phyloP scores from a whole-genome alignment of 2,113 vertebrate species.

The Aramus guarauna region DNA sequence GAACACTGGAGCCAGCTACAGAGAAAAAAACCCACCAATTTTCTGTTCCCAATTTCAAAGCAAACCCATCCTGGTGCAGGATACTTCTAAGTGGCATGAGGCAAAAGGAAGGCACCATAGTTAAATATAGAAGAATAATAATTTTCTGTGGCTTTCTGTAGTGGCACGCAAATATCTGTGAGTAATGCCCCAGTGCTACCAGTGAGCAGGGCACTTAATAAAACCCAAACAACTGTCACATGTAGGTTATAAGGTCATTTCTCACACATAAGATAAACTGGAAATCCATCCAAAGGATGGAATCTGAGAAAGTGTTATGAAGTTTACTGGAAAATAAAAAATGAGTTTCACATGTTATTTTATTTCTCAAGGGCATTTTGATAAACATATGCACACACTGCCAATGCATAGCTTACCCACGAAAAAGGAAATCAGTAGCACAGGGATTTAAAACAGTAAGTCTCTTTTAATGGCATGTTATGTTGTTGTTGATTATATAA shows the following conservation, averaged over 20 bases:
- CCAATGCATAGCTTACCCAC: neutral
- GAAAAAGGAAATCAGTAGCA: neutral
- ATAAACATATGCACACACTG: constrained; percentile 52
- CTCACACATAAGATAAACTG: constrained; percentile 74
- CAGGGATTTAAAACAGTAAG: constrained; percentile 20
- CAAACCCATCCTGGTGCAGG: neutral
- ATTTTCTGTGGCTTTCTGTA: constrained; percentile 64
- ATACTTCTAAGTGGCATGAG: constrained; percentile 40
- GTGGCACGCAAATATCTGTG: constrained; percentile 67
- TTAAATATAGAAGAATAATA: constrained; percentile 70
- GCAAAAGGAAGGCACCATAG: constrained; percentile 34
- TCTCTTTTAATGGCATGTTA: constrained; percentile 6
- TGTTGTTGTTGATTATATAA: neutral
- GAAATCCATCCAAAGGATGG: constrained; percentile 65
- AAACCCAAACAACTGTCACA: constrained; percentile 76
- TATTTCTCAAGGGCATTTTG: constrained; percentile 73
- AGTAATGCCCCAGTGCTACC: constrained; percentile 66
- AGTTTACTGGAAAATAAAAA: constrained; percentile 72
- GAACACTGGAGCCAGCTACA: neutral
- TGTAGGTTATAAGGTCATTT: constrained; percentile 77
- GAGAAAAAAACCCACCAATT: neutral
- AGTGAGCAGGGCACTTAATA: constrained; percentile 73
- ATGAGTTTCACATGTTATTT: constrained; percentile 66
- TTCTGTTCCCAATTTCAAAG: neutral
- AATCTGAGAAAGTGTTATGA: constrained; percentile 63